Percentiles rank a stretch among this genome's conserved stretches.
Conservation (phyloP, 1,140 invertebrate genomes). For the Drosophila bocqueti region DNA sequence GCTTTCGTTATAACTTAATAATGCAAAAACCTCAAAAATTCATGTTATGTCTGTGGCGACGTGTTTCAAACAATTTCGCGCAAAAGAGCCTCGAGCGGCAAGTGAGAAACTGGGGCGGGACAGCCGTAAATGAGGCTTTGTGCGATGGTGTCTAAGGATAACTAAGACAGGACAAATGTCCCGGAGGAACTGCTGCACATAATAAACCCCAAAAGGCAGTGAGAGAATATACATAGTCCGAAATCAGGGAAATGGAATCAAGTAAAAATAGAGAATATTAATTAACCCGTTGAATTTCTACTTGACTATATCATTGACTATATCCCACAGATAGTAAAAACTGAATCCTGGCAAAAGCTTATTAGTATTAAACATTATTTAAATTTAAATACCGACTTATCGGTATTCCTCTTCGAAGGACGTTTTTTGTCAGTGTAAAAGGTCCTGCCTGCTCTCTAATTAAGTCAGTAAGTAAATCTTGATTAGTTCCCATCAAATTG, state of each 20-base stretch:
- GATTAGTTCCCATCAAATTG: constrained; percentile 39
- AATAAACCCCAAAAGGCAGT: constrained; percentile 8
- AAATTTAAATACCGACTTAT: not conserved
- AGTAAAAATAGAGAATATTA: not conserved
- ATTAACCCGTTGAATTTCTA: not conserved
- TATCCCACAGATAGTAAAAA: not conserved
- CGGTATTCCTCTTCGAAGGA: not conserved
- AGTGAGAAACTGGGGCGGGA: constrained; percentile 11
- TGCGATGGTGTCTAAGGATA: constrained; percentile 20
- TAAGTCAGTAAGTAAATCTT: constrained; percentile 46
- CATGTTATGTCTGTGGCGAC: constrained; percentile 59
- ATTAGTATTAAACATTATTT: too few species aligned
- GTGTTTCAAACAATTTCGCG: constrained; percentile 75
- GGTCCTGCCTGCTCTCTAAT: constrained; percentile 23
- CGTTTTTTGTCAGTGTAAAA: constrained; percentile 7
- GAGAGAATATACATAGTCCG: not conserved
- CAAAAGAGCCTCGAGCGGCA: constrained; percentile 25
- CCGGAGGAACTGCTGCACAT: constrained; percentile 4
- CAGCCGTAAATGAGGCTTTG: constrained; percentile 13
- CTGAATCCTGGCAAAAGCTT: not conserved
- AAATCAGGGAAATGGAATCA: not conserved
- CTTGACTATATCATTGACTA: not conserved
- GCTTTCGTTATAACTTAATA: constrained; percentile 72
- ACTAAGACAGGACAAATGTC: constrained; percentile 12
- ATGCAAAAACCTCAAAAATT: constrained; percentile 73